Evolutionary conservation across 2,113 vertebrate species (phyloP).

Genomic region (Prochilodus magdalenae): DNA sequence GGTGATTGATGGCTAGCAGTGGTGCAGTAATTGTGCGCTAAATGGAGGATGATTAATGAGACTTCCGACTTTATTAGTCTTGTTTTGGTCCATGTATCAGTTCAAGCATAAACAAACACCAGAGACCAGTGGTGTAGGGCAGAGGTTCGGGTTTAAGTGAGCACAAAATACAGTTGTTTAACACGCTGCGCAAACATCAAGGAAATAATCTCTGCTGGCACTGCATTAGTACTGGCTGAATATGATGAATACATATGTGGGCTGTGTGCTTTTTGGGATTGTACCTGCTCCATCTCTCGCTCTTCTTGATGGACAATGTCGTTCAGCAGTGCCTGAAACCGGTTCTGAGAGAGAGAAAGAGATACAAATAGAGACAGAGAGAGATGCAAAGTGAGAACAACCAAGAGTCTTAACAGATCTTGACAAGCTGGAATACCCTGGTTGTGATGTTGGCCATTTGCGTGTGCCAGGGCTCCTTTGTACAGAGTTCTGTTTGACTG

Average conservation of each 20-base stretch:
- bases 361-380: neutral
- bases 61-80: conserved; percentile 56
- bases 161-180: conserved; percentile 11
- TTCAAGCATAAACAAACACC: conserved; percentile 53
- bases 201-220: neutral
- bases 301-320: conserved; percentile 96
- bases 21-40: conserved; percentile 66
- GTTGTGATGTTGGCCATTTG: conserved; percentile 60
- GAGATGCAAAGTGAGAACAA: neutral
- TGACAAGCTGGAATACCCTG: neutral
- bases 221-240: neutral
- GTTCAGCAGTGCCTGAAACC: conserved; percentile 92
- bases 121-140: conserved; percentile 38
- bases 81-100: conserved; percentile 43
- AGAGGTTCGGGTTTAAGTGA: conserved; percentile 18
- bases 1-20: conserved; percentile 64
- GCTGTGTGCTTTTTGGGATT: neutral
- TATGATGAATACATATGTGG: neutral
- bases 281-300: conserved; percentile 92
- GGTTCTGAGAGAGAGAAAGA: conserved; percentile 76
- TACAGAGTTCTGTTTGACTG: conserved; percentile 57
- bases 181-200: neutral
- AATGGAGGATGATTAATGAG: conserved; percentile 70
- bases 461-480: conserved; percentile 45
- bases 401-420: conserved; percentile 34